These are phyloP conservation scores for Daktulosphaira vitifoliae DNA, from an alignment of 1,140 invertebrate genomes.

Conservation along the genomic window DNA sequence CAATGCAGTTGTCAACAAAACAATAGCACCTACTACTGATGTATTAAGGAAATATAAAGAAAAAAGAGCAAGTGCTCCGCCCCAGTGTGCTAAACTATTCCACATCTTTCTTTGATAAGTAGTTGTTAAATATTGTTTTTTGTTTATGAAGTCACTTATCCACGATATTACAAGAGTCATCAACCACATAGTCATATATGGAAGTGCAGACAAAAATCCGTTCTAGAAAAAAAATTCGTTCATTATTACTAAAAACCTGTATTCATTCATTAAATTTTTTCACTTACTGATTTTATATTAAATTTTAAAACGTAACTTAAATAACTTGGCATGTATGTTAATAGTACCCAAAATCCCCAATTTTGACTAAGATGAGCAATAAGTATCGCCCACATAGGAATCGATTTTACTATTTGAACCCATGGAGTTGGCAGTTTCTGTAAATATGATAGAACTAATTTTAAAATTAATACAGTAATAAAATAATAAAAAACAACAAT, in stretches of 20 bases:
- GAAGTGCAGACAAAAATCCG: slow-evolving; percentile 65
- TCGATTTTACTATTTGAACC: slow-evolving; percentile 37
- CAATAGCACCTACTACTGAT: slow-evolving; percentile 45
- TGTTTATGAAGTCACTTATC: slow-evolving; percentile 53
- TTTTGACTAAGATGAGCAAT: slow-evolving; percentile 54
- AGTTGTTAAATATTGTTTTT: slow-evolving; percentile 48
- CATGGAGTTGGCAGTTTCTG: slow-evolving; percentile 38
- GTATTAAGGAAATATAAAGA: neutral
- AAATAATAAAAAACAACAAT: too few relatives aligned
- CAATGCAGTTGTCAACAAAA: slow-evolving; percentile 42
- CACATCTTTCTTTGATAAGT: slow-evolving; percentile 53
- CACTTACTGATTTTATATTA: slow-evolving; percentile 53
- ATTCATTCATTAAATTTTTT: too few relatives aligned
- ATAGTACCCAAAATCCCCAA: slow-evolving; percentile 83
- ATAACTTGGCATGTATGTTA: slow-evolving; percentile 85
- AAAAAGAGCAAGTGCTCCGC: slow-evolving; percentile 2
- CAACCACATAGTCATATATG: slow-evolving; percentile 66
- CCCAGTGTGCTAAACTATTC: slow-evolving; percentile 48
- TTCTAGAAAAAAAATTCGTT: too few relatives aligned
- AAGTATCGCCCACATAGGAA: slow-evolving; percentile 53
- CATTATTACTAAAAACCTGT: too few relatives aligned
- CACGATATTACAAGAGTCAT: slow-evolving; percentile 56
- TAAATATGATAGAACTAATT: slow-evolving; percentile 9
- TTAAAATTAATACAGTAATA: neutral
- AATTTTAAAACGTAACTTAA: slow-evolving; percentile 72